Evolutionary conservation across 1,140 invertebrate genomes (phyloP), one percentile per base, ranked within the genome.

Genomic region (Trichoplusia ni): DNA sequence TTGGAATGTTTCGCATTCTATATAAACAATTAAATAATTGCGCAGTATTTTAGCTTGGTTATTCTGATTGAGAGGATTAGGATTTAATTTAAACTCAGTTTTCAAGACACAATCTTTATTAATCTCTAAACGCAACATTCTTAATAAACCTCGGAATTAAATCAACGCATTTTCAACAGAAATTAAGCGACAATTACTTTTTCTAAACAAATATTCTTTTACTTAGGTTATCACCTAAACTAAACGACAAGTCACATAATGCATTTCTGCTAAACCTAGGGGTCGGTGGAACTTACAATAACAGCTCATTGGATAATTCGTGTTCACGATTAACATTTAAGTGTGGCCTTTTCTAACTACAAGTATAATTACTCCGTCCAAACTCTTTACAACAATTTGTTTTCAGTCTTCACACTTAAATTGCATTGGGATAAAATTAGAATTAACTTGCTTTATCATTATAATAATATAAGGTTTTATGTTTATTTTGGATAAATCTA

Each of bases 91-190:
- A 67, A 67, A 67, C 49, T 19, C 33, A 25, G 42, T 9, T 19
- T 58, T 54, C 14, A 56, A 72, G 79, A 82, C 81, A 86, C 75
- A 80, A 73, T 77, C 65, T 86, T 86, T 81, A 86, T 83, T 81
- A 77, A 76, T 84, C n/a, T n/a, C n/a, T n/a, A n/a, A 86, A 82
- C 71, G 82, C 73, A 82, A 79, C 75, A 71, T 71, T 75, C 27
- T 69, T 75, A 64, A 69, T 76, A 77, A 72, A 79, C 44, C 44
- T 72, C 58, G 19, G 19, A 71, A 71, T 69, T 61, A 74, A 77
- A 80, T 63, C 7, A 75, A 77, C 61, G 53, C 66, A 77, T 69
- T 14, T 29, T 68, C 23, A 75, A 75, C 68, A 68, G 21, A 77
- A 76, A 68, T 47, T 16, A 77, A 77, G 69, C 67, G 62, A 72